These are phyloP conservation scores for Pseudachorutes palmiensis DNA, from an alignment of 1,140 invertebrate genomes.

Conservation along the genomic window DNA sequence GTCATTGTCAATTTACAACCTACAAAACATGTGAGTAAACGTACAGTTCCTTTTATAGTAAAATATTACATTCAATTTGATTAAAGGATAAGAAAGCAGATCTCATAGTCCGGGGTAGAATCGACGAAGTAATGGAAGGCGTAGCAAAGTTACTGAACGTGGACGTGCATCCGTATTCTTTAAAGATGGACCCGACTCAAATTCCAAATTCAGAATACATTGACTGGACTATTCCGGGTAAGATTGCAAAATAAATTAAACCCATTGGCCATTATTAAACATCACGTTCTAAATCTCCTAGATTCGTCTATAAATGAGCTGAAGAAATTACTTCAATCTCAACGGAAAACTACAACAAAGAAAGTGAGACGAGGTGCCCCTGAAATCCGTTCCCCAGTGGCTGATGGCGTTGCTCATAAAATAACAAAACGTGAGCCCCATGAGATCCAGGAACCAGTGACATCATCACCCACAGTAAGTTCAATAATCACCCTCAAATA, in stretches of 20 bases:
- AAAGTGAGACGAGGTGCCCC: too few species aligned
- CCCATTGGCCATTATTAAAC: not conserved
- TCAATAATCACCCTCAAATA: too few species aligned
- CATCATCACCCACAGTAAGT: too few species aligned
- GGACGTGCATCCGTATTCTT: slow-evolving; percentile 61
- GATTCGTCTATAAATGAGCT: not conserved
- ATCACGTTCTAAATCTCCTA: too few species aligned
- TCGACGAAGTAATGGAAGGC: slow-evolving; percentile 72
- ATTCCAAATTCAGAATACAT: slow-evolving; percentile 37
- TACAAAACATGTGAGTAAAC: slow-evolving; percentile 71
- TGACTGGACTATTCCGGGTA: slow-evolving; percentile 55
- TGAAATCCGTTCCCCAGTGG: too few species aligned
- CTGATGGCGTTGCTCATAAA: too few species aligned
- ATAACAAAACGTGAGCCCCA: too few species aligned
- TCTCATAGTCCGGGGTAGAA: slow-evolving; percentile 78
- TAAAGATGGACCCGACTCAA: slow-evolving; percentile 57
- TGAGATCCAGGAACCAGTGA: too few species aligned
- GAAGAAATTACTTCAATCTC: slow-evolving; percentile 8
- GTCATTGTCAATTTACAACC: slow-evolving; percentile 94
- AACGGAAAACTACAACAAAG: too few species aligned
- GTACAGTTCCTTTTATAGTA: slow-evolving; percentile 10
- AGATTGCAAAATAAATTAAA: slow-evolving; percentile 15
- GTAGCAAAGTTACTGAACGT: slow-evolving; percentile 65
- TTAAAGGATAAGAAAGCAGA: slow-evolving; percentile 83
- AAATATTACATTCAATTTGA: slow-evolving; percentile 25